Evolutionary conservation across 2,888 invertebrate genomes (phyloP).

Genomic region (Nipponacmea schrenckii): DNA sequence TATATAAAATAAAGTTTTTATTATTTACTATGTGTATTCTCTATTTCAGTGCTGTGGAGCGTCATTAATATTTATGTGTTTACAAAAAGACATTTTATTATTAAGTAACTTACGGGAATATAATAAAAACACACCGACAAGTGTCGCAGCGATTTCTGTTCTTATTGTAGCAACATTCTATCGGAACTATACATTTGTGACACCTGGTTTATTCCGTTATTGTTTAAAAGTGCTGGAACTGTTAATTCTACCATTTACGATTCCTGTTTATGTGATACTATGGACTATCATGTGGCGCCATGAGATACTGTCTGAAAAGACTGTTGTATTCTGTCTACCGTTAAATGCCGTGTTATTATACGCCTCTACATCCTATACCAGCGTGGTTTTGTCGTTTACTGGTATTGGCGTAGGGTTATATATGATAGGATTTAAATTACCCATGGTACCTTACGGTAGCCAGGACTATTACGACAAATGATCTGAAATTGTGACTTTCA

Average conservation of each 20-base stretch:
- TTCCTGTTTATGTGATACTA: slow-evolving; percentile 49
- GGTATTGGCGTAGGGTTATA: slow-evolving; percentile 47
- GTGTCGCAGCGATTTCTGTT: slow-evolving; percentile 42
- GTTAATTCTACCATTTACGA: slow-evolving; percentile 33
- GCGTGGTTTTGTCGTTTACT: slow-evolving; percentile 43
- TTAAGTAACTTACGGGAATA: slow-evolving; percentile 42
- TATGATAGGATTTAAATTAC: slow-evolving; percentile 53
- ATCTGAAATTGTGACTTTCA: slow-evolving; percentile 15
- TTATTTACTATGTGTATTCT: too few species aligned
- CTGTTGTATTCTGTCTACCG: slow-evolving; percentile 54
- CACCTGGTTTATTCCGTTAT: background rate
- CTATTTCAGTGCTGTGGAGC: slow-evolving; percentile 53
- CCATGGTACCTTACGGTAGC: slow-evolving; percentile 37
- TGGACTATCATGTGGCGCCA: slow-evolving; percentile 53
- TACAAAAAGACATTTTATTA: slow-evolving; percentile 50
- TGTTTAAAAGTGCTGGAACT: slow-evolving; percentile 49
- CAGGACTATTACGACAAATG: slow-evolving; percentile 15
- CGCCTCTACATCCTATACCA: slow-evolving; percentile 48
- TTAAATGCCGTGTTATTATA: slow-evolving; percentile 46
- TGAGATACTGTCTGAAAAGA: slow-evolving; percentile 43
- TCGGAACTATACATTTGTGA: slow-evolving; percentile 43
- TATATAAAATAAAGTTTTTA: too few species aligned
- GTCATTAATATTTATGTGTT: slow-evolving; percentile 47
- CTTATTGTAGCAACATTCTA: slow-evolving; percentile 41
- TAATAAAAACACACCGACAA: slow-evolving; percentile 53